Conservation (phyloP, 1,140 invertebrate genomes). For the Diploscapter pachys region DNA sequence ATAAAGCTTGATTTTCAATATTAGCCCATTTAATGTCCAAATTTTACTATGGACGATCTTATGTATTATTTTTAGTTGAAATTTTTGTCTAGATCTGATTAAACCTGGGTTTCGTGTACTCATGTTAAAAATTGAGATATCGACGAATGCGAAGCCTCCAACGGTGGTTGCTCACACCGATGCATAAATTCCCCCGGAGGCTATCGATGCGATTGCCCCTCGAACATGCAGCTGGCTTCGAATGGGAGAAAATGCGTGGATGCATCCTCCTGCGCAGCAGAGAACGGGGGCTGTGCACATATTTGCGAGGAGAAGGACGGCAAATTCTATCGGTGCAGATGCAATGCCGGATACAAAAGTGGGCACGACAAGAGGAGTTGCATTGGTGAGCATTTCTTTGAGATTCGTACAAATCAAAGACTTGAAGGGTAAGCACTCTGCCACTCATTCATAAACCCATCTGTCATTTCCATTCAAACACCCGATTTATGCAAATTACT, state of each 20-base stretch:
- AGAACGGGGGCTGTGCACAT: slow-evolving; percentile 49
- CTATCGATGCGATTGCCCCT: slow-evolving; percentile 72
- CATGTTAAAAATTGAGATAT: slow-evolving; percentile 60
- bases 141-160: slow-evolving; percentile 70
- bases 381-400: slow-evolving; percentile 32
- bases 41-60: neutral
- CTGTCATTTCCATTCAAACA: neutral
- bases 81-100: neutral
- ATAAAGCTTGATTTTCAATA: too few relatives aligned
- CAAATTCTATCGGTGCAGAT: slow-evolving; percentile 43
- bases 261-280: slow-evolving; percentile 40
- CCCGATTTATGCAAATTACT: neutral
- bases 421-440: too few relatives aligned
- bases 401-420: neutral
- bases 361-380: slow-evolving; percentile 44
- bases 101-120: too few relatives aligned
- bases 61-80: neutral
- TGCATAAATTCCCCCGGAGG: slow-evolving; percentile 73
- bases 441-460: too few relatives aligned
- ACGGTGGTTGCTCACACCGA: slow-evolving; percentile 66
- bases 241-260: slow-evolving; percentile 55
- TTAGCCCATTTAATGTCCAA: too few relatives aligned
- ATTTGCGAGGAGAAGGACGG: slow-evolving; percentile 47
- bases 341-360: slow-evolving; percentile 39
- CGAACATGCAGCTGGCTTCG: slow-evolving; percentile 44